These are phyloP conservation scores for Ceyx cyanopectus DNA, from an alignment of 2,113 vertebrate species.

Conservation along the genomic window DNA sequence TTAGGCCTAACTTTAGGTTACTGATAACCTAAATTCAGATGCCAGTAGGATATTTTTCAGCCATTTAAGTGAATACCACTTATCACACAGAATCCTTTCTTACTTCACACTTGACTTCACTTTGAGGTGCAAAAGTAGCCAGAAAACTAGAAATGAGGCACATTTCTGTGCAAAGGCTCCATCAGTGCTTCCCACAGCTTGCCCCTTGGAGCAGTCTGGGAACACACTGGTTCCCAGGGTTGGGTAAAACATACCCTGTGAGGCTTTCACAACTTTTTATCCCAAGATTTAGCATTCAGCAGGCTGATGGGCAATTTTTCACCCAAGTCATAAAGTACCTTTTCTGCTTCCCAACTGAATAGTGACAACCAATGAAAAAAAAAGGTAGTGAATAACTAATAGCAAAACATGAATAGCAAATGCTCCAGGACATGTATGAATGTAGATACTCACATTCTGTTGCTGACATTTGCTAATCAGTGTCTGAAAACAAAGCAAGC, in stretches of 20 bases:
- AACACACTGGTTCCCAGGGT: background rate
- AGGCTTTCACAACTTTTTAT: background rate
- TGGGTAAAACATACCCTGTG: background rate
- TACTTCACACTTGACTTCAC: background rate
- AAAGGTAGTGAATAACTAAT: background rate
- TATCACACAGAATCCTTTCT: background rate
- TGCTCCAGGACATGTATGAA: background rate
- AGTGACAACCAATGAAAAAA: background rate
- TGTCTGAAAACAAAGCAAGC: background rate
- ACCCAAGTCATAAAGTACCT: background rate
- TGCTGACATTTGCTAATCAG: background rate
- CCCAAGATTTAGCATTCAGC: background rate
- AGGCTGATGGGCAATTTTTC: background rate
- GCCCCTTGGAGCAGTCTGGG: background rate
- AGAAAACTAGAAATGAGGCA: background rate
- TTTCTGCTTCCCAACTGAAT: conserved; percentile 23
- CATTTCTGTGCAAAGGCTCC: background rate
- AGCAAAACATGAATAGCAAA: background rate
- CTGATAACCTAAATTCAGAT: background rate
- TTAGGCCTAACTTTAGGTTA: background rate
- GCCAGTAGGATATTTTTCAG: background rate
- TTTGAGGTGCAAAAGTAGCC: background rate
- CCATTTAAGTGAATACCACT: background rate
- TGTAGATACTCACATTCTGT: background rate
- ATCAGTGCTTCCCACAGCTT: background rate